Base-by-base conservation (phyloP, 2,888 invertebrate species). In the Hofmannophila pseudospretella region DNA sequence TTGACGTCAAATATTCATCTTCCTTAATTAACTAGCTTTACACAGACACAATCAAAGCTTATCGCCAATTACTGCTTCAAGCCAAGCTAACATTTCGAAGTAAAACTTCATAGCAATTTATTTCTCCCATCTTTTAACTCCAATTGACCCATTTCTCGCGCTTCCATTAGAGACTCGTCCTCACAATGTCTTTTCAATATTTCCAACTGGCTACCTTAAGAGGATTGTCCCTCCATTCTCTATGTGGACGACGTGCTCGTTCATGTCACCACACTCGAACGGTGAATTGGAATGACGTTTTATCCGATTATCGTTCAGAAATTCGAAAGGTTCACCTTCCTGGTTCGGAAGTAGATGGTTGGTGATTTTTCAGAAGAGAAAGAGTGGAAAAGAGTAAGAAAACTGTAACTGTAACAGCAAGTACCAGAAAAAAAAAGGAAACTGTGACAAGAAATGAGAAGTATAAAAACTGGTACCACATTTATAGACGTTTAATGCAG, bases 261-360 rank as follows among this genome's bases (percentile, higher is more conserved):
- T 57, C 57, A 60, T 48, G 58, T 59, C 55, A 50, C 30, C 46
- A 51, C 47, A 51, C 47, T 59, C 39, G 42, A 13, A 53, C 39
- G 47, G 44, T 46, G 47, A 63, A 61, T 61, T 50, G 61, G 51
- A 51, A 50, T 52, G 63, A 65, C 63, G 62, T 56, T 58, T 61
- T 47, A 44, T 51, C 49, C 42, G 47, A 45, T 54, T 54, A 55
- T 42, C 49, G 54, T 34, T 42, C 51, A 47, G 44, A 38, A 49
- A 58, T 50, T 51, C 32, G 27, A 29, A 20, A 10, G 7, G 30
- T 10, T 16, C 36, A 16, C 29, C 16, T 14, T 16, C 7, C 10
- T 32, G 5, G 11, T 32, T 10, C 7, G 22, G 12, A 12, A 7
- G 7, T 31, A n/a, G n/a, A n/a, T 31, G 10, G 31, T 23, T n/a